Evolutionary conservation across 2,113 vertebrate genomes (phyloP).

Genomic region (Diadophis punctatus): DNA sequence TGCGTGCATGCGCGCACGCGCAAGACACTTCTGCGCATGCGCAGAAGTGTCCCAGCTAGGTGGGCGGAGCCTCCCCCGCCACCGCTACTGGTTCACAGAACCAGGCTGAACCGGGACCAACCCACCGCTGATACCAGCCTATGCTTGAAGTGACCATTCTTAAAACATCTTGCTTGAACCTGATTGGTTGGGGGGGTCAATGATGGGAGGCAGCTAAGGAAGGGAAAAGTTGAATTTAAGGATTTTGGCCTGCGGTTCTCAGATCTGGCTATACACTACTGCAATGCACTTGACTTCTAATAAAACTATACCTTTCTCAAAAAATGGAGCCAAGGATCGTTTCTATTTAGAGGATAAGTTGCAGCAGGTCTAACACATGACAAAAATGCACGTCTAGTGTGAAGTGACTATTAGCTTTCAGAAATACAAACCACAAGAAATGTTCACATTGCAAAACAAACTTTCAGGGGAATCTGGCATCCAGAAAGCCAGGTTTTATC

Average conservation of each 20-base stretch:
- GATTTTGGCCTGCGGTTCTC: accelerated
- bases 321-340: background rate
- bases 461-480: background rate
- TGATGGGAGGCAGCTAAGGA: too few species aligned
- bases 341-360: background rate
- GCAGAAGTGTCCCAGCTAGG: too few species aligned
- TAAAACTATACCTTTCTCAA: background rate
- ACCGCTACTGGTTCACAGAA: too few species aligned
- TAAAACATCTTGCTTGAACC: background rate
- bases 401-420: background rate
- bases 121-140: background rate
- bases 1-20: too few species aligned
- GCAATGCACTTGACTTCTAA: background rate
- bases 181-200: background rate
- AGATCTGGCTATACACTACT: background rate
- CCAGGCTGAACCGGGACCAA: too few species aligned
- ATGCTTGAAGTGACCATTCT: background rate
- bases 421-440: background rate
- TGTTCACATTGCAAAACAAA: background rate
- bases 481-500: background rate
- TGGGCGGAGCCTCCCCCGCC: too few species aligned
- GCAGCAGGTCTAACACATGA: background rate
- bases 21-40: too few species aligned
- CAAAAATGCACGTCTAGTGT: background rate
- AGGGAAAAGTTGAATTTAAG: background rate